Percentiles rank a stretch among this genome's conserved stretches.
These are phyloP conservation scores for Anagyrus pseudococci DNA, from an alignment of 2,888 invertebrate species.

Conservation along the genomic window DNA sequence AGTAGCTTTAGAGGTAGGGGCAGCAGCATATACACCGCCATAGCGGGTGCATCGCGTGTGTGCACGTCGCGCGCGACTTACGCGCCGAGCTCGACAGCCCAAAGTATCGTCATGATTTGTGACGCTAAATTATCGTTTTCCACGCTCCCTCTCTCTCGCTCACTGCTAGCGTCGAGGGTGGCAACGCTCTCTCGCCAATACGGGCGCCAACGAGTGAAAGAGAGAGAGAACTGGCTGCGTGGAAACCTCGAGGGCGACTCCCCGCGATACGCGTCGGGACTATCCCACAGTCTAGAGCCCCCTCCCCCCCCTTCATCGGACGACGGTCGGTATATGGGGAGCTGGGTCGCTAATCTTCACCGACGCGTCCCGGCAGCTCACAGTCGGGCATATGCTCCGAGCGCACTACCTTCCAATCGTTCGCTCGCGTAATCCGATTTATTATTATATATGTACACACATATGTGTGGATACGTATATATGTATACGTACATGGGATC, in stretches of 20 bases:
- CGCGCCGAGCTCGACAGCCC: neutral
- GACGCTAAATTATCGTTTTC: constrained; percentile 42
- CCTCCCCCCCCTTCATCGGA: constrained; percentile 14
- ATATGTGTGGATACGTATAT: constrained; percentile 1
- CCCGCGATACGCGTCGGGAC: constrained; percentile 34
- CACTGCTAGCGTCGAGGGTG: no score
- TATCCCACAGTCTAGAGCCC: constrained; percentile 50
- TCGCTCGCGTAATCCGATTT: constrained; percentile 58
- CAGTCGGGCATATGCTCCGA: constrained; percentile 55
- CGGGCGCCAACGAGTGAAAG: neutral
- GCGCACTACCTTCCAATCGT: constrained; percentile 46
- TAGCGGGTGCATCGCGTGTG: neutral
- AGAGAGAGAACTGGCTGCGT: neutral
- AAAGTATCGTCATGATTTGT: constrained; percentile 36
- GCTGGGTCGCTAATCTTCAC: constrained; percentile 31
- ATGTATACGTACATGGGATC: constrained; percentile 39
- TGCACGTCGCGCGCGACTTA: neutral
- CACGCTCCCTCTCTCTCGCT: no score
- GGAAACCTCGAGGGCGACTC: neutral
- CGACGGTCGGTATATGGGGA: no score
- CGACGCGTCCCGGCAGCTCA: constrained; percentile 1
- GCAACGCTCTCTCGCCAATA: neutral
- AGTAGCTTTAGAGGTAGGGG: no score
- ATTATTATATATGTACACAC: constrained; percentile 51
- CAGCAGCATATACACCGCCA: neutral